Conservation (phyloP, 1,140 invertebrate species). For the Pogonognathellus flavescens region DNA sequence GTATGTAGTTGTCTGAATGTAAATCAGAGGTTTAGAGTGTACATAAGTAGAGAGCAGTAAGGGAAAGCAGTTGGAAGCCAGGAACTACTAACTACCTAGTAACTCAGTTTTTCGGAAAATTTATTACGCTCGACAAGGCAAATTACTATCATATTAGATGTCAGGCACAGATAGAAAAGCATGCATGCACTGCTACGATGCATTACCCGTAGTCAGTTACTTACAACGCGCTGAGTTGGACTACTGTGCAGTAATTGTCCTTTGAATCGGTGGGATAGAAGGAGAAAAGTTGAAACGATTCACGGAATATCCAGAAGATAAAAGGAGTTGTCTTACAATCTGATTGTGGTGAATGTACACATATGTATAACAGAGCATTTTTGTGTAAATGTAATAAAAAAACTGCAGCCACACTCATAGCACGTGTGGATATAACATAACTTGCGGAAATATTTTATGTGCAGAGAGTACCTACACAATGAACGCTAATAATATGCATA, state of each 20-base stretch:
- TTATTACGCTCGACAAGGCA: conserved; percentile 36
- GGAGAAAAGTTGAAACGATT: conserved; percentile 1
- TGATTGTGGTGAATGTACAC: background rate
- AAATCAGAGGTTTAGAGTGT: background rate
- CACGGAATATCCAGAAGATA: conserved; percentile 7
- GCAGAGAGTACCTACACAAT: too few species aligned
- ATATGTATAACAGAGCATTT: conserved; percentile 2
- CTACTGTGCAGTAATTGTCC: conserved; percentile 2
- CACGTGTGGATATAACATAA: too few species aligned
- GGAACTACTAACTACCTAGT: conserved; percentile 32
- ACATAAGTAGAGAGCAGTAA: conserved; percentile 18
- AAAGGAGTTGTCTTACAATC: background rate
- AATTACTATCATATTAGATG: conserved; percentile 49
- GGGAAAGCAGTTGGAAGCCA: conserved; percentile 25
- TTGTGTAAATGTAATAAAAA: background rate
- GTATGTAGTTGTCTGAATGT: background rate
- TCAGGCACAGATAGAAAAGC: conserved; percentile 23
- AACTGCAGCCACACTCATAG: too few species aligned
- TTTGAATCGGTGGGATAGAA: conserved; percentile 20
- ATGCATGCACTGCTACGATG: background rate
- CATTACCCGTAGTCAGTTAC: background rate
- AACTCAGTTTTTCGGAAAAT: conserved; percentile 28
- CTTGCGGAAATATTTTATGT: too few species aligned
- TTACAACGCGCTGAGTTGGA: background rate
- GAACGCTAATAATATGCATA: too few species aligned